These are phyloP conservation scores for Masnerella sp. DNA, from an alignment of 2,888 invertebrate genomes.

Conservation along the genomic window DNA sequence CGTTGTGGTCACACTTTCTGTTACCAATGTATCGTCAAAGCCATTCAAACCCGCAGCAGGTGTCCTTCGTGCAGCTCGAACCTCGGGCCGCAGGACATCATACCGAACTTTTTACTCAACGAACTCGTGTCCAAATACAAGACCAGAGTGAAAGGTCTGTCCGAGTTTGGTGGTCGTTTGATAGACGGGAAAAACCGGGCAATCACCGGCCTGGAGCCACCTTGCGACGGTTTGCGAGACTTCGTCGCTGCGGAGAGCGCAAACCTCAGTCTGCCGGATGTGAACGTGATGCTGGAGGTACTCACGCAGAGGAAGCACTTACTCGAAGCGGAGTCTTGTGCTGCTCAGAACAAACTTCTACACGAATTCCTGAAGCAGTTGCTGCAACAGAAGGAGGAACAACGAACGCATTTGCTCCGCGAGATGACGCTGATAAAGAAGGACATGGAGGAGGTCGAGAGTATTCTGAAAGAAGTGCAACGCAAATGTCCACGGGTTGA, in stretches of 20 bases:
- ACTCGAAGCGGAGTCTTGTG: constrained; percentile 88
- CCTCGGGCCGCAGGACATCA: constrained; percentile 85
- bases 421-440: constrained; percentile 87
- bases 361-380: constrained; percentile 90
- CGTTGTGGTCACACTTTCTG: constrained; percentile 96
- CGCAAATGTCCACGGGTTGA: constrained; percentile 81
- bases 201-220: constrained; percentile 67
- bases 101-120: constrained; percentile 92
- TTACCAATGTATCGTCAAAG: constrained; percentile 86
- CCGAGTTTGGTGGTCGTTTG: constrained; percentile 73
- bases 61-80: constrained; percentile 91
- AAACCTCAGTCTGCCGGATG: constrained; percentile 86
- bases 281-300: constrained; percentile 89
- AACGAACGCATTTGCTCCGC: constrained; percentile 82
- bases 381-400: constrained; percentile 84
- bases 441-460: constrained; percentile 86
- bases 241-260: constrained; percentile 85
- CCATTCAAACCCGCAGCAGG: constrained; percentile 82
- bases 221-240: constrained; percentile 78
- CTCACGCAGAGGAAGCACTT: constrained; percentile 88
- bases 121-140: constrained; percentile 88
- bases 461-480: constrained; percentile 81
- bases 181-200: constrained; percentile 64
- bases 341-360: constrained; percentile 88
- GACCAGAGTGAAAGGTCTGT: constrained; percentile 78